Conservation (phyloP, 2,888 invertebrate species). For the Tanypteryx hageni region DNA sequence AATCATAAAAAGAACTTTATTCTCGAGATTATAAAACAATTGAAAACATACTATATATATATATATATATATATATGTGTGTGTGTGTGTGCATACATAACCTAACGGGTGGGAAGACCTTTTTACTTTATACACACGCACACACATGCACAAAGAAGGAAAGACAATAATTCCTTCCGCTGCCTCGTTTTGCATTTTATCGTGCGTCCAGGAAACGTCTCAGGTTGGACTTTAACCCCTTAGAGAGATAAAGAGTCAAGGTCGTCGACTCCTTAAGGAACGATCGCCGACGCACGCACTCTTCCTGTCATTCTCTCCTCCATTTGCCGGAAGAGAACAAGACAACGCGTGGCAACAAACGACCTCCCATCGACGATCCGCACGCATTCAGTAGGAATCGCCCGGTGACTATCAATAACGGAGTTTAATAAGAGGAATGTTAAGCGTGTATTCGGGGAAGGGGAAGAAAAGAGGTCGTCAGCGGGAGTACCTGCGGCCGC, state of each 20-base stretch:
- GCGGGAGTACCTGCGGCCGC: neutral
- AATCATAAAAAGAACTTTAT: too few relatives aligned
- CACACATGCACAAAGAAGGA: too few relatives aligned
- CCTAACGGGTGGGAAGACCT: too few relatives aligned
- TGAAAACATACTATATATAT: too few relatives aligned
- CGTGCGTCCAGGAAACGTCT: neutral
- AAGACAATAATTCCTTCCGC: neutral
- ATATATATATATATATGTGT: too few relatives aligned
- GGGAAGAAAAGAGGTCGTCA: too few relatives aligned
- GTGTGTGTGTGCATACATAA: too few relatives aligned
- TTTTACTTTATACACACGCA: too few relatives aligned
- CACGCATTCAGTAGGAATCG: neutral
- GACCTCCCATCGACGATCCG: neutral
- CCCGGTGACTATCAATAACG: neutral
- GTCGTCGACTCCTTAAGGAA: neutral
- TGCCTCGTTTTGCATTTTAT: neutral
- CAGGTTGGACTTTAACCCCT: slow-evolving; percentile 1
- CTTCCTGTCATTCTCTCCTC: neutral
- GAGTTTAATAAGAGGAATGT: neutral
- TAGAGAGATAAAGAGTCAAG: neutral
- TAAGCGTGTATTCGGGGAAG: neutral
- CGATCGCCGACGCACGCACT: neutral
- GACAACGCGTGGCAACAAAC: neutral
- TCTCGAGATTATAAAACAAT: too few relatives aligned
- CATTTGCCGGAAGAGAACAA: slow-evolving; percentile 10